phyloP scores from a whole-genome alignment of 2,797 vertebrate species.

The Balearica regulorum region DNA sequence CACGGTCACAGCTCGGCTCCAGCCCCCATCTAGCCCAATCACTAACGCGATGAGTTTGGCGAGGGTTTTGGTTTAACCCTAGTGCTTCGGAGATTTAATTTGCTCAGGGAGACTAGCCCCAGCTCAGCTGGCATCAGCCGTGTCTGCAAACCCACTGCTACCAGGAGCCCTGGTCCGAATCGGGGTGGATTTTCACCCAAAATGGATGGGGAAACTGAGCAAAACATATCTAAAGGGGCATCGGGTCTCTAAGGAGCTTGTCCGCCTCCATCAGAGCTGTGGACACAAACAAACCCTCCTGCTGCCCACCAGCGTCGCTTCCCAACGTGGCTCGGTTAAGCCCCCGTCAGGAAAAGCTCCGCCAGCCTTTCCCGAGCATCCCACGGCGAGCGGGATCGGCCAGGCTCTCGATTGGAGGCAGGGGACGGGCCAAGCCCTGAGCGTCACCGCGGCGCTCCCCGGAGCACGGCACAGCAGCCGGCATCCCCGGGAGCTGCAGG shows the following conservation, averaged over 20 bases:
- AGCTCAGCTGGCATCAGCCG: neutral
- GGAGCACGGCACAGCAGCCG: neutral
- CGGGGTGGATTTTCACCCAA: neutral
- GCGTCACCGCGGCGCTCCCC: neutral
- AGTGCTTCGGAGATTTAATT: neutral
- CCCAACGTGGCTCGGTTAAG: accelerated
- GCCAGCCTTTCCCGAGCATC: neutral
- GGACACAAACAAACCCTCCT: neutral
- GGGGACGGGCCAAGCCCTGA: neutral
- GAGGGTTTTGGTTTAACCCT: neutral
- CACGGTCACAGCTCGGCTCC: accelerated
- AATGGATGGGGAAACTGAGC: neutral
- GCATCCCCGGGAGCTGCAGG: neutral
- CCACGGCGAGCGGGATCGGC: accelerated
- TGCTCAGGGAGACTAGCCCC: neutral
- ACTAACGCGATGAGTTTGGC: accelerated
- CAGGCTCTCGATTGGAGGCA: neutral
- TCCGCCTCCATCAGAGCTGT: neutral
- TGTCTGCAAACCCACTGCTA: neutral
- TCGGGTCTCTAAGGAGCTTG: neutral
- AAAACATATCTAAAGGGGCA: neutral
- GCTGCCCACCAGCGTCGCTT: neutral
- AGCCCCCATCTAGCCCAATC: too few species aligned
- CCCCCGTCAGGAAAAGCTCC: accelerated
- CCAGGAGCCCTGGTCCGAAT: accelerated